Evolutionary conservation across 2,888 invertebrate genomes (phyloP).

Genomic region (Lasioglossum figueresi): DNA sequence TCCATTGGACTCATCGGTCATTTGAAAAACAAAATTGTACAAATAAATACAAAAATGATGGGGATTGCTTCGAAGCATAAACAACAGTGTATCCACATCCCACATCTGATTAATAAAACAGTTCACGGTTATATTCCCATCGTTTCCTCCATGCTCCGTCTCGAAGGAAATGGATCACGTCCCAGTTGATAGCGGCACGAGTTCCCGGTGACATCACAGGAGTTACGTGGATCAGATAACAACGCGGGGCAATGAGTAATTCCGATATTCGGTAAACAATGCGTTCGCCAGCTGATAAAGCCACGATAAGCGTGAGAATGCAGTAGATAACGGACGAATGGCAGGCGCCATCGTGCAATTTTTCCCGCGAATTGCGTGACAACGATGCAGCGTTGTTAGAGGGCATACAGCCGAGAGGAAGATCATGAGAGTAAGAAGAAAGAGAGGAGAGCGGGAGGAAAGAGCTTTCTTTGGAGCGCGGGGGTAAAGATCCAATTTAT

Average conservation of each 20-base stretch:
- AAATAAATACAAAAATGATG: background rate
- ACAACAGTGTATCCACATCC: too few species aligned
- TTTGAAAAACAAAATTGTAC: background rate
- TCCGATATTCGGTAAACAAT: slow-evolving; percentile 2
- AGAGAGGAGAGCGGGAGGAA: background rate
- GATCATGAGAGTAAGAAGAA: background rate
- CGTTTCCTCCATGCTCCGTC: background rate
- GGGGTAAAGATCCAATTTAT: slow-evolving; percentile 31
- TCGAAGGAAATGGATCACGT: background rate
- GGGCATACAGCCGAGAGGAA: slow-evolving; percentile 9
- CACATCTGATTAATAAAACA: background rate
- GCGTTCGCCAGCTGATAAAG: background rate
- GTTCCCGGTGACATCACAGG: background rate
- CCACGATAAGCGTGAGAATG: slow-evolving; percentile 1
- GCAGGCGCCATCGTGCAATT: background rate
- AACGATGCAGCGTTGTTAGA: slow-evolving; percentile 40
- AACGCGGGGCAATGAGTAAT: slow-evolving; percentile 8
- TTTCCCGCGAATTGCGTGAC: slow-evolving; percentile 22
- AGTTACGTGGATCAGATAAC: background rate
- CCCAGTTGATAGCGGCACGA: background rate
- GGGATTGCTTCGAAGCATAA: background rate
- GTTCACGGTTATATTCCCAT: background rate
- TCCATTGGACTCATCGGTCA: background rate
- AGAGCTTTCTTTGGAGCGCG: background rate
- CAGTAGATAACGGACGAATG: slow-evolving; percentile 10